These are phyloP conservation scores for Thalassaphorura encarpata DNA, from an alignment of 1,140 invertebrate genomes.

Conservation along the genomic window DNA sequence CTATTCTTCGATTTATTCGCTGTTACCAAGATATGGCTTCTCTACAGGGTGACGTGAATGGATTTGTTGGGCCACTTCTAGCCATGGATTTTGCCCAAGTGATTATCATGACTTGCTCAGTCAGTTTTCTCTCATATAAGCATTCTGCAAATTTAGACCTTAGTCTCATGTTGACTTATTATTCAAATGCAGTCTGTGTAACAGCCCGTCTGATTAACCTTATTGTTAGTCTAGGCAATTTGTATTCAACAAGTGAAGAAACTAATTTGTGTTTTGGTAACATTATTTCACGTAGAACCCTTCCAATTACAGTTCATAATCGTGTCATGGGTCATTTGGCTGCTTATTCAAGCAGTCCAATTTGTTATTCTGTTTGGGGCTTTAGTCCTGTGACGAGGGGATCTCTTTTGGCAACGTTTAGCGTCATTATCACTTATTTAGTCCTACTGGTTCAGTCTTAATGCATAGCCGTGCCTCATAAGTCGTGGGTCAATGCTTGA, in stretches of 20 bases:
- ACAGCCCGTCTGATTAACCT: slow-evolving; percentile 4
- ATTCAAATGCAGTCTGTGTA: slow-evolving; percentile 1
- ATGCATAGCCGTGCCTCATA: no score
- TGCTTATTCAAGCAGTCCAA: slow-evolving; percentile 15
- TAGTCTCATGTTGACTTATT: not conserved
- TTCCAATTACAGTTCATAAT: not conserved
- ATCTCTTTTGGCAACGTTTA: slow-evolving; percentile 9
- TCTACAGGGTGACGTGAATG: slow-evolving; percentile 9
- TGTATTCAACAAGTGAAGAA: not conserved
- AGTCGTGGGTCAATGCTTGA: no score
- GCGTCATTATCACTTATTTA: slow-evolving; percentile 18
- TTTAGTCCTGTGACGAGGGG: slow-evolving; percentile 21
- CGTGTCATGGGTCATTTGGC: slow-evolving; percentile 17
- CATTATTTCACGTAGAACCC: not conserved
- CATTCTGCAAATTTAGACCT: slow-evolving; percentile 11
- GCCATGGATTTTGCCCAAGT: slow-evolving; percentile 16
- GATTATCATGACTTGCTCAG: slow-evolving; percentile 12
- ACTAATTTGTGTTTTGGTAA: slow-evolving; percentile 10
- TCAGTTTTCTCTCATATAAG: slow-evolving; percentile 15
- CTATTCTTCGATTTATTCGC: not conserved
- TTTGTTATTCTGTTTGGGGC: slow-evolving; percentile 20
- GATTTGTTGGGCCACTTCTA: slow-evolving; percentile 9
- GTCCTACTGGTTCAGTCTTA: slow-evolving; percentile 16
- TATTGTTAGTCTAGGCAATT: slow-evolving; percentile 16
- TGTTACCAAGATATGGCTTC: slow-evolving; percentile 7